Percentiles rank a stretch among this genome's conserved stretches.
phyloP scores from a whole-genome alignment of 2,888 invertebrate genomes.

The Tetheella fluctuosa region DNA sequence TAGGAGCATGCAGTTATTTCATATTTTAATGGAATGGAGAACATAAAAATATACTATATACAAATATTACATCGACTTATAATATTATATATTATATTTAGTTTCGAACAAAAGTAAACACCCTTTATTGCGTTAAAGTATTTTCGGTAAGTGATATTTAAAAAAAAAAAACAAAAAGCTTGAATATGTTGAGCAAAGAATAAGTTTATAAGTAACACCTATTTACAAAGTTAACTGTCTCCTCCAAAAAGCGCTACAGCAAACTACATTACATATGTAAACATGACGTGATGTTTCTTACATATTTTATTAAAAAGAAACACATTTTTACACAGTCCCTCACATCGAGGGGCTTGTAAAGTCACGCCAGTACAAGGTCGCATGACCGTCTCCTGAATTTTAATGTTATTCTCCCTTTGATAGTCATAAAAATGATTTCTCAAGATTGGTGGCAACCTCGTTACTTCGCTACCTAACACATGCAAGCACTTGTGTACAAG shows the following conservation, averaged over 20 bases:
- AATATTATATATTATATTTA: too few species aligned
- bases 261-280: constrained; percentile 36
- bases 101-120: too few species aligned
- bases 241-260: neutral
- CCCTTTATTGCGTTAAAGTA: too few species aligned
- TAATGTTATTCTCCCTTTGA: constrained; percentile 75
- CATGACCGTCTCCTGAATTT: constrained; percentile 75
- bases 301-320: constrained; percentile 61
- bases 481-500: constrained; percentile 39
- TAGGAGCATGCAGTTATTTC: constrained; percentile 30
- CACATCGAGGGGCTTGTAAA: constrained; percentile 43
- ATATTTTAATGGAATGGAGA: neutral
- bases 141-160: too few species aligned
- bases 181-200: neutral
- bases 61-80: neutral
- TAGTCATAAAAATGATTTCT: constrained; percentile 76
- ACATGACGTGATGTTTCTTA: constrained; percentile 53
- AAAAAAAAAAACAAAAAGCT: too few species aligned
- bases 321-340: constrained; percentile 49
- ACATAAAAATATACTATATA: neutral
- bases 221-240: neutral
- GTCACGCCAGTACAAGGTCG: constrained; percentile 68
- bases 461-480: constrained; percentile 35
- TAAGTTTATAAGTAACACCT: neutral
- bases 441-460: constrained; percentile 47